Percentiles rank a stretch among this genome's conserved stretches.
phyloP scores from a whole-genome alignment of 2,888 invertebrate genomes.

The Syrphus vitripennis region DNA sequence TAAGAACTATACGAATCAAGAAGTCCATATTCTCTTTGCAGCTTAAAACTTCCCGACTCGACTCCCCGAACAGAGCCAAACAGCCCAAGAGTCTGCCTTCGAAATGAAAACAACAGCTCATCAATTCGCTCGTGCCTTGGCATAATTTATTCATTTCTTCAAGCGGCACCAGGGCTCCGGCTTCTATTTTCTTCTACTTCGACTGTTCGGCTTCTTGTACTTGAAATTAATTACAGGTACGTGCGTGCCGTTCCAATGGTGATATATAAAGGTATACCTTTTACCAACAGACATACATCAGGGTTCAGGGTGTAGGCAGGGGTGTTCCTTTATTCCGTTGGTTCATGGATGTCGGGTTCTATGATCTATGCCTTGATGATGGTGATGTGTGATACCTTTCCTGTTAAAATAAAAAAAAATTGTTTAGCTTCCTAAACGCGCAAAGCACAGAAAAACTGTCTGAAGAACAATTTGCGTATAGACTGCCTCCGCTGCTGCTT shows the following conservation, averaged over 20 bases:
- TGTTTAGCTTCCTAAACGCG: constrained; percentile 73
- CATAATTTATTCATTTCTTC: constrained; percentile 68
- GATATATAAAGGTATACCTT: constrained; percentile 3
- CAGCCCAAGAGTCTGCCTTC: not conserved
- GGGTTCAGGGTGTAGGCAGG: no score
- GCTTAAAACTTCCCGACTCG: not conserved
- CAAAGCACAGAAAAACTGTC: constrained; percentile 13
- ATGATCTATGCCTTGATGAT: constrained; percentile 73
- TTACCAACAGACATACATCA: not conserved
- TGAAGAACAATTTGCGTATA: constrained; percentile 44
- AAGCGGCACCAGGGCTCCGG: not conserved
- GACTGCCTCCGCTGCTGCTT: constrained; percentile 9
- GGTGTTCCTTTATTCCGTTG: constrained; percentile 2
- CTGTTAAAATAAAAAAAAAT: constrained; percentile 73
- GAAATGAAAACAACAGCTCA: constrained; percentile 63
- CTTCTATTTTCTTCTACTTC: not conserved
- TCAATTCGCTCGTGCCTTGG: constrained; percentile 65
- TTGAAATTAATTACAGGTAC: constrained; percentile 67
- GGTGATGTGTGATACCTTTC: constrained; percentile 74
- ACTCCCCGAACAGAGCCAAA: not conserved
- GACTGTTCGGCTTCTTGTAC: constrained; percentile 30
- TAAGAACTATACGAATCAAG: not conserved
- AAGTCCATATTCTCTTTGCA: constrained; percentile 8
- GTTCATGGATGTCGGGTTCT: constrained; percentile 29
- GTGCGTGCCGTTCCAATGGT: constrained; percentile 36